phyloP scores from a whole-genome alignment of 2,113 vertebrate genomes.

The Amblyornis subalaris region DNA sequence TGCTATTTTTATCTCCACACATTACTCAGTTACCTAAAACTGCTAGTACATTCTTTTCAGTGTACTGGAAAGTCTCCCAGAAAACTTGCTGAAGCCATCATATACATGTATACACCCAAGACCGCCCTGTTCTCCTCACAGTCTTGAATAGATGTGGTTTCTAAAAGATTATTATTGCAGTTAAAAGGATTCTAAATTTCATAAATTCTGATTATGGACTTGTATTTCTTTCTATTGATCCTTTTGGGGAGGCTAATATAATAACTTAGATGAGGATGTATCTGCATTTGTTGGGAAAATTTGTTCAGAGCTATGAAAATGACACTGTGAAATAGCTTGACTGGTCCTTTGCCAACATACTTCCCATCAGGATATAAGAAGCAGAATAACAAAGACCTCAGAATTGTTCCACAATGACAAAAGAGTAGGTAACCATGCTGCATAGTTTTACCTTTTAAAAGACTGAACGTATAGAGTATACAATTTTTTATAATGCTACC shows the following conservation, averaged over 20 bases:
- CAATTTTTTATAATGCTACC: neutral
- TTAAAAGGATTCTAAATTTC: conserved; percentile 41
- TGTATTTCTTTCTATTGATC: conserved; percentile 46
- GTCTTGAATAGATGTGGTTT: neutral
- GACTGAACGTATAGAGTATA: neutral
- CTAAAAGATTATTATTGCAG: conserved; percentile 20
- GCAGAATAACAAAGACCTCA: neutral
- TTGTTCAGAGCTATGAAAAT: conserved; percentile 41
- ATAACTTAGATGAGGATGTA: conserved; percentile 21
- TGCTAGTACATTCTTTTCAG: neutral
- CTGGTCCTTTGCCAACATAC: conserved; percentile 38
- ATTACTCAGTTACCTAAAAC: neutral
- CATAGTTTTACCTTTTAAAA: neutral
- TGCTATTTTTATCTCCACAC: neutral
- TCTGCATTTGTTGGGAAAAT: conserved; percentile 11
- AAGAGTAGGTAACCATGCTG: neutral
- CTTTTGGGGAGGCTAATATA: conserved; percentile 38
- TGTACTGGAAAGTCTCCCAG: neutral
- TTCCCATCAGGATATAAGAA: conserved; percentile 26
- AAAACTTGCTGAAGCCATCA: neutral
- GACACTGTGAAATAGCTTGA: conserved; percentile 31
- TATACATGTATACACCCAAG: neutral
- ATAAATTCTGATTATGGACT: conserved; percentile 45
- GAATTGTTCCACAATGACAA: neutral
- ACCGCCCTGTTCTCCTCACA: neutral